phyloP scores from a whole-genome alignment of 2,888 invertebrate species.

The Liodrosophila aerea region DNA sequence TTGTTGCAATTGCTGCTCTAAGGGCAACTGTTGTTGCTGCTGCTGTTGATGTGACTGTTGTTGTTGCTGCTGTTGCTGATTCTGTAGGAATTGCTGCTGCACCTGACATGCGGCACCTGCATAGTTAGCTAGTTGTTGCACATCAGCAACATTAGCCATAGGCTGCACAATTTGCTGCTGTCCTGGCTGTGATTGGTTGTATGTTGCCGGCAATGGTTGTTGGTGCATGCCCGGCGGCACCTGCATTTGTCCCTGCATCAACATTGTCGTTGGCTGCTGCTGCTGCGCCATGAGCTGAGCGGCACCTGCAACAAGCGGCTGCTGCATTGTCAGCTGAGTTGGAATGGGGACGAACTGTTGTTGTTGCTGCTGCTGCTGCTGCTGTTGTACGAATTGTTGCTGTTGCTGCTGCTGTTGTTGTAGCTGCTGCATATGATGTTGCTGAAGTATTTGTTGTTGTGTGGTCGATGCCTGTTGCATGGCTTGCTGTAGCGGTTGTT shows the following conservation, averaged over 20 bases:
- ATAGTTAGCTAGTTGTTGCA: constrained; percentile 47
- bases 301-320: constrained; percentile 80
- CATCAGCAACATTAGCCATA: constrained; percentile 42
- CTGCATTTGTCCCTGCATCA: constrained; percentile 65
- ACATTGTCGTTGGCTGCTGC: constrained; percentile 64
- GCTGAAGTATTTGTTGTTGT: constrained; percentile 64
- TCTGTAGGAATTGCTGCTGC: constrained; percentile 41
- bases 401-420: constrained; percentile 82
- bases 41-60: constrained; percentile 48
- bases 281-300: constrained; percentile 80
- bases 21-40: constrained; percentile 45
- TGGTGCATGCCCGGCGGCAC: constrained; percentile 57
- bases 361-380: constrained; percentile 83
- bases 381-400: constrained; percentile 82
- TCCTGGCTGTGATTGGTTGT: constrained; percentile 34
- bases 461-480: constrained; percentile 15
- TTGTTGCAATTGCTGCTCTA: constrained; percentile 64
- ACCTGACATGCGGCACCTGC: constrained; percentile 39
- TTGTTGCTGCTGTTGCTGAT: constrained; percentile 51
- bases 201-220: constrained; percentile 42
- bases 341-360: constrained; percentile 74
- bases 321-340: constrained; percentile 84
- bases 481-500: constrained; percentile 8
- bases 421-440: constrained; percentile 64
- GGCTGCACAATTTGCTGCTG: constrained; percentile 44